Percentiles rank a stretch among this genome's conserved stretches.
phyloP scores from a whole-genome alignment of 1,140 invertebrate species.

The Bombyx mori region ASM3026992v2 NC_085127.1:1764001-1764500 shows the following conservation, averaged over 20 bases:
- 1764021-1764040: background rate
- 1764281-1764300: no score
- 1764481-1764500: no score
- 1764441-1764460: background rate
- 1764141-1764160: background rate
- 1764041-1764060: background rate
- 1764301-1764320: conserved; percentile 56
- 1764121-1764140: background rate
- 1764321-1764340: conserved; percentile 93
- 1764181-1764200: no score
- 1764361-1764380: conserved; percentile 95
- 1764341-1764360: conserved; percentile 95
- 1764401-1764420: conserved; percentile 89
- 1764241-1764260: no score
- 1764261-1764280: no score
- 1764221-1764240: no score
- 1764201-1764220: no score
- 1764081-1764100: background rate
- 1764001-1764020: no score
- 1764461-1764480: no score
- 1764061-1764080: no score
- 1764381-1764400: conserved; percentile 97
- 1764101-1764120: background rate
- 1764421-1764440: conserved; percentile 72
- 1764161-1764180: no score